A percentile compares a stretch with the other conserved stretches of the same genome.
phyloP scores from a whole-genome alignment of 2,888 invertebrate genomes.

The Cylindroiulus punctatus region DNA sequence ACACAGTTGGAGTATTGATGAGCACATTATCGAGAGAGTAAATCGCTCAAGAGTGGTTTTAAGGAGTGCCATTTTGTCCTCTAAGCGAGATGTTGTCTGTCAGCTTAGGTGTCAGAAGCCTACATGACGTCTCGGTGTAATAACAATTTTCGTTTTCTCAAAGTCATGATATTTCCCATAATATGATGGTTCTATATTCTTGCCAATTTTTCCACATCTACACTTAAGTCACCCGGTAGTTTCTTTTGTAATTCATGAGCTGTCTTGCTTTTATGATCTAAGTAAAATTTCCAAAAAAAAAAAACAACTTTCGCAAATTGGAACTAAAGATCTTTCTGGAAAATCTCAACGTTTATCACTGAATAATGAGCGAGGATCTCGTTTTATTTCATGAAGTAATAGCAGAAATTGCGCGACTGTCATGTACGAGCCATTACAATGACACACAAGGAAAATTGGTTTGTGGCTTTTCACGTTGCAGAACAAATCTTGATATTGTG shows the following conservation, averaged over 20 bases:
- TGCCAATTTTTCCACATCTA: neutral
- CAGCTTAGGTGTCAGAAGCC: neutral
- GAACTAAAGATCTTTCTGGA: neutral
- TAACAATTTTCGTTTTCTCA: neutral
- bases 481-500: neutral
- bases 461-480: neutral
- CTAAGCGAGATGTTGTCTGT: neutral
- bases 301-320: neutral
- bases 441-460: neutral
- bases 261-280: neutral
- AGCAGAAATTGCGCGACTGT: constrained; percentile 1
- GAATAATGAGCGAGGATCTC: neutral
- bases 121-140: neutral
- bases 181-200: too few species aligned
- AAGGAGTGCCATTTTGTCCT: constrained; percentile 14
- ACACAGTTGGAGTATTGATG: constrained; percentile 10
- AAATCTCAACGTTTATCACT: neutral
- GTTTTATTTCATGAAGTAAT: neutral
- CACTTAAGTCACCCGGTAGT: neutral
- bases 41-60: neutral
- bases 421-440: neutral
- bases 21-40: neutral
- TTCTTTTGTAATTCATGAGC: neutral
- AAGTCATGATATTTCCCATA: neutral
- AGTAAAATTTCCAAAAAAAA: neutral